Conservation (phyloP, 2,888 invertebrate species). For the Amblyjoppa proteus region DNA sequence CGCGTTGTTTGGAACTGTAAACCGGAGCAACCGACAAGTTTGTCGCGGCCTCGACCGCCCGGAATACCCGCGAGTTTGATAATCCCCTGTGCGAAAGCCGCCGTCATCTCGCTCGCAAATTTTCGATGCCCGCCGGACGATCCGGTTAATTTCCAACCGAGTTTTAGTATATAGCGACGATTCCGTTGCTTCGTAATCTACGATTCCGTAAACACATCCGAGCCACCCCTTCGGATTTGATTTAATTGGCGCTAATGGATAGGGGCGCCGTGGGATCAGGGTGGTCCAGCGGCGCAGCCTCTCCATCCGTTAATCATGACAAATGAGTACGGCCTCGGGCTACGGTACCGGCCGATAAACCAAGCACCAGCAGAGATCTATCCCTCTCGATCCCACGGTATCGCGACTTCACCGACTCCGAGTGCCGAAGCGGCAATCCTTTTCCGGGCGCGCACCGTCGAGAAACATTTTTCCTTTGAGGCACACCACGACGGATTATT, state of each 20-base stretch:
- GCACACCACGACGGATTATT: conserved; percentile 35
- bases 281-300: conserved; percentile 77
- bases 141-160: conserved; percentile 35
- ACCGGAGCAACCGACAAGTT: background rate
- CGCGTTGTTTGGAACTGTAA: background rate
- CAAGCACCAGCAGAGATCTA: conserved; percentile 50
- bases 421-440: background rate
- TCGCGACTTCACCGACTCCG: background rate
- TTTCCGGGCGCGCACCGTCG: background rate
- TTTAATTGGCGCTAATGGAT: conserved; percentile 81
- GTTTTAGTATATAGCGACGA: conserved; percentile 39
- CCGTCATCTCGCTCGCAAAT: conserved; percentile 1
- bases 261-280: conserved; percentile 77
- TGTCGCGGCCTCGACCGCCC: background rate
- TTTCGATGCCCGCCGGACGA: background rate
- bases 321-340: conserved; percentile 68
- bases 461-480: conserved; percentile 55
- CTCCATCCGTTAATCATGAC: conserved; percentile 69
- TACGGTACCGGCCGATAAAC: conserved; percentile 60
- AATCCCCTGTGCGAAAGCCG: background rate
- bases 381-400: background rate
- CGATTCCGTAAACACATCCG: conserved; percentile 75
- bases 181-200: conserved; percentile 67
- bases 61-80: conserved; percentile 44
- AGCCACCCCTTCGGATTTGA: conserved; percentile 73